Evolutionary conservation across 2,888 invertebrate species (phyloP), one percentile per base, ranked within the genome.

Genomic region (Chesias legatella): DNA sequence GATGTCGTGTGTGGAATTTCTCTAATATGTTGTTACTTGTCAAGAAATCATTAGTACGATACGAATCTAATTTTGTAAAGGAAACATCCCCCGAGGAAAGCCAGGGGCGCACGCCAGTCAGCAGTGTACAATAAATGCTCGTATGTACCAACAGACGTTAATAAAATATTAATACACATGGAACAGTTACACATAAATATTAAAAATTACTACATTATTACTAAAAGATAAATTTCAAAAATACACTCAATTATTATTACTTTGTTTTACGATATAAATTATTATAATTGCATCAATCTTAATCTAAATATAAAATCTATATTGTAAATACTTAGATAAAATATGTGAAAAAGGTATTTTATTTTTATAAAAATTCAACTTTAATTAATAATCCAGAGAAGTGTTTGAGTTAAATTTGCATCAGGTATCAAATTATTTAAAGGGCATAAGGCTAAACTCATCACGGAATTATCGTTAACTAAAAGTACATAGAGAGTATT

Each of bases 291-390:
- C 34, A 29, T 39, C 34, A 39, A 38, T 48, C 45, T 47, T 51
- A 51, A 22, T 30, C 43, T 54, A 53, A 36, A 43, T 49, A 51
- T 46, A 51, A 51, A 49, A 45, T 43, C 39, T 49, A 48, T 44
- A 22, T 34, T 44, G 48, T 53, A 44, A 43, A 50, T 46, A 49
- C 39, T 45, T 47, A 44, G 41, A 45, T 45, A 51, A 51, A 51
- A 54, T 49, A 51, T 41, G 47, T 43, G 41, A 47, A 50, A 46
- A 48, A 48, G 43, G 39, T 49, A 36, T 47, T 41, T n/a, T n/a
- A n/a, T 11, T 31, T 34, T 32, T 40, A 38, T 40, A 46, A 39
- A 42, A 38, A 48, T 41, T 44, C 43, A 48, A 41, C 41, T 13
- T 41, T 43, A 31, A 29, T n/a, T 38, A 3, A 22, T 38, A 6